Conservation (phyloP, 2,113 vertebrate genomes). For the Channa argus region DNA sequence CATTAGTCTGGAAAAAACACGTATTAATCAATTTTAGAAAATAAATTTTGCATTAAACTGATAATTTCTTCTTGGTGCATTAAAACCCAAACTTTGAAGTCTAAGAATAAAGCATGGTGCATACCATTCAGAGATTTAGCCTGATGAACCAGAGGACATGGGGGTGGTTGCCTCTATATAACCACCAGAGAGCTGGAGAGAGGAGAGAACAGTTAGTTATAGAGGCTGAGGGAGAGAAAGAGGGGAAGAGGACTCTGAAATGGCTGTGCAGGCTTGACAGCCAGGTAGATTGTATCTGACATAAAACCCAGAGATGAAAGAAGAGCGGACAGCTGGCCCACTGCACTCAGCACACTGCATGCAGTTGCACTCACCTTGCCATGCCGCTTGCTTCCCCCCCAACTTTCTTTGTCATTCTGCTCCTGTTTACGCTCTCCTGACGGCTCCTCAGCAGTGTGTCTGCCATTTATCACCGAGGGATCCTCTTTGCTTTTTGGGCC, state of each 20-base stretch:
- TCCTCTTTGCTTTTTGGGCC: slow-evolving; percentile 32
- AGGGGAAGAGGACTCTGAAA: slow-evolving; percentile 55
- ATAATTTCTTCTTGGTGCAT: background rate
- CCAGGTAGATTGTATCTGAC: slow-evolving; percentile 79
- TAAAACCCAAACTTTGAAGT: slow-evolving; percentile 51
- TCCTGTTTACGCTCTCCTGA: slow-evolving; percentile 53
- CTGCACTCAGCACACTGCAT: slow-evolving; percentile 75
- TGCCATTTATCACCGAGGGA: slow-evolving; percentile 40
- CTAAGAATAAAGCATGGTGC: slow-evolving; percentile 55
- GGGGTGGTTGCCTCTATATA: slow-evolving; percentile 57
- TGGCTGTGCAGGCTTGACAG: slow-evolving; percentile 75
- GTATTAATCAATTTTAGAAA: background rate
- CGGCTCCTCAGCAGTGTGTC: slow-evolving; percentile 57
- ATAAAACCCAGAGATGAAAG: slow-evolving; percentile 82
- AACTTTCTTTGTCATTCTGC: slow-evolving; percentile 28
- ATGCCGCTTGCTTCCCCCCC: slow-evolving; percentile 27
- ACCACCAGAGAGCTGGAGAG: slow-evolving; percentile 58
- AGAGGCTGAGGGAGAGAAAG: slow-evolving; percentile 33
- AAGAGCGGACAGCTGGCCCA: slow-evolving; percentile 81
- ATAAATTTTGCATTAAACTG: background rate
- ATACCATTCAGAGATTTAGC: slow-evolving; percentile 53
- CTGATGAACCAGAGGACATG: slow-evolving; percentile 45
- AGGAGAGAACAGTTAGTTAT: slow-evolving; percentile 14
- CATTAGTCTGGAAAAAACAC: background rate
- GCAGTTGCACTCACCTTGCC: slow-evolving; percentile 84